These are phyloP conservation scores for Micromussa lordhowensis DNA, from an alignment of 92 coral and sea anemone species.

Conservation along the genomic window DNA sequence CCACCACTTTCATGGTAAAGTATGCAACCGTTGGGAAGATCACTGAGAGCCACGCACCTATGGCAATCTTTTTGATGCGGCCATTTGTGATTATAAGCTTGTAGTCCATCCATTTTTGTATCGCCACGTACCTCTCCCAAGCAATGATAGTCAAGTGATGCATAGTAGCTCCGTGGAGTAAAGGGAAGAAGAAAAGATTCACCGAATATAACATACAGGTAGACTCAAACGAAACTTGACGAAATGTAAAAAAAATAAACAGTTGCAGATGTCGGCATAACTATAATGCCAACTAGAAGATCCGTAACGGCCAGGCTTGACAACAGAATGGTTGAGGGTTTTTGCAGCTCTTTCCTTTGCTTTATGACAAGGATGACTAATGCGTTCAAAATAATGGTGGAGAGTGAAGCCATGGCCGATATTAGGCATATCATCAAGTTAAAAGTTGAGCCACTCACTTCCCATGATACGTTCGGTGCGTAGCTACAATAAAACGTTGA, in stretches of 20 bases:
- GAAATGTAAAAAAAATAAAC: background rate
- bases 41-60: background rate
- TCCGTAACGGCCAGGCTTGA: conserved; percentile 7
- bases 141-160: background rate
- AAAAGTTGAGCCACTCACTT: background rate
- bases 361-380: background rate
- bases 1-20: too few relatives aligned
- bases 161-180: background rate
- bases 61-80: background rate
- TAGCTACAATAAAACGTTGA: background rate
- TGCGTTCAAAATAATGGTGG: background rate
- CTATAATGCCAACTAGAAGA: background rate
- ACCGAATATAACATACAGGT: background rate
- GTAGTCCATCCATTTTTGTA: background rate
- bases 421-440: background rate
- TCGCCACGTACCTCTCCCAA: conserved; percentile 13
- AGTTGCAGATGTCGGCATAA: background rate
- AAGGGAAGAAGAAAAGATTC: background rate
- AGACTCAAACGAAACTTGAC: background rate
- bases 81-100: background rate
- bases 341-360: background rate
- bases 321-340: background rate
- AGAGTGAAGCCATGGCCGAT: background rate
- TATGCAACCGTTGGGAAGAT: background rate
- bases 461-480: too few relatives aligned